Evolutionary conservation across 2,113 vertebrate species (phyloP).

Genomic region (Polypterus senegalus): DNA sequence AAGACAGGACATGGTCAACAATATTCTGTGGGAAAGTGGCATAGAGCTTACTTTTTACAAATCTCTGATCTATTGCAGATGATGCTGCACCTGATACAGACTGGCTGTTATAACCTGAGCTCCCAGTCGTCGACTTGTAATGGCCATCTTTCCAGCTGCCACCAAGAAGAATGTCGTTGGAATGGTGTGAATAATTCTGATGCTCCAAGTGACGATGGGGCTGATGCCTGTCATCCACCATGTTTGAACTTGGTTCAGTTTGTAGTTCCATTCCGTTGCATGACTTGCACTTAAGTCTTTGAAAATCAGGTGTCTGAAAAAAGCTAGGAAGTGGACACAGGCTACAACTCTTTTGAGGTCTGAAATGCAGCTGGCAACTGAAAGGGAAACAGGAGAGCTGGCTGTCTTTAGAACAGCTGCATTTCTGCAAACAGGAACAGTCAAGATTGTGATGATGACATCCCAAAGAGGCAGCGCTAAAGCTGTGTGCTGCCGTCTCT

Average conservation of each 20-base stretch:
- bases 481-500: slow-evolving; percentile 1
- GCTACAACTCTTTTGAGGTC: slow-evolving; percentile 3
- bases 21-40: slow-evolving; percentile 37
- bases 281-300: neutral
- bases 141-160: slow-evolving; percentile 2
- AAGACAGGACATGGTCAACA: slow-evolving; percentile 37
- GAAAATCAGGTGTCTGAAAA: neutral
- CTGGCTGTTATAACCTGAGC: neutral
- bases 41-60: slow-evolving; percentile 37
- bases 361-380: accelerated
- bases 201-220: neutral
- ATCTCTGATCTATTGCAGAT: slow-evolving; percentile 8
- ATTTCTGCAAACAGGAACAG: neutral
- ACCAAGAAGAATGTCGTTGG: slow-evolving; percentile 5
- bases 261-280: neutral
- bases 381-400: accelerated
- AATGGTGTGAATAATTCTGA: neutral
- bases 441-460: neutral
- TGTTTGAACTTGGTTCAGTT: slow-evolving; percentile 3
- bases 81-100: too few species aligned
- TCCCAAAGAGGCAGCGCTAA: neutral
- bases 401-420: accelerated
- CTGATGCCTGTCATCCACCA: neutral
- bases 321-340: slow-evolving; percentile 12
- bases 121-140: neutral